These are phyloP conservation scores for Daboia siamensis DNA, from an alignment of 2,113 vertebrate genomes.

Conservation along the genomic window DNA sequence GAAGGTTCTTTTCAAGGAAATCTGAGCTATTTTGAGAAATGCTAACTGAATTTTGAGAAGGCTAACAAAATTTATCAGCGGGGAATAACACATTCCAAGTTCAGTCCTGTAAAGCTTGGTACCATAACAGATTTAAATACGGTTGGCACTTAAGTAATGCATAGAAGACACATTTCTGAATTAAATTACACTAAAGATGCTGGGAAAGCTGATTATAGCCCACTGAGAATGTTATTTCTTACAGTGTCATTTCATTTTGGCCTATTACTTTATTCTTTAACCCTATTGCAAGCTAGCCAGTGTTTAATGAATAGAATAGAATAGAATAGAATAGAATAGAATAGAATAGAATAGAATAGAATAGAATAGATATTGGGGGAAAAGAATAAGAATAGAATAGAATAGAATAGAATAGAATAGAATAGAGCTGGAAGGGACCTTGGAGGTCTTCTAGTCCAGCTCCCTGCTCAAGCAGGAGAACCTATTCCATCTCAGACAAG, in stretches of 20 bases:
- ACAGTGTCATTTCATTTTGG: not conserved
- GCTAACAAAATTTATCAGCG: not conserved
- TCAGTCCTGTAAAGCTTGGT: not conserved
- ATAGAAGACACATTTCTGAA: slow-evolving; percentile 6
- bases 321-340: too few species aligned
- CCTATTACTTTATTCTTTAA: slow-evolving; percentile 15
- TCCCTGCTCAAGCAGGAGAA: too few species aligned
- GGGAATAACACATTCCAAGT: not conserved
- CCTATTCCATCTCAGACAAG: too few species aligned
- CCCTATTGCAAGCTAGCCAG: slow-evolving; percentile 7
- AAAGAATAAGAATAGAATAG: too few species aligned
- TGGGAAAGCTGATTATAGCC: not conserved
- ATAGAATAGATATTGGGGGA: too few species aligned
- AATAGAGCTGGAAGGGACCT: too few species aligned
- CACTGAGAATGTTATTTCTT: not conserved
- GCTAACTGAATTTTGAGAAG: not conserved
- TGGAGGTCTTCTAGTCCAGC: too few species aligned
- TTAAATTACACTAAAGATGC: slow-evolving; percentile 10
- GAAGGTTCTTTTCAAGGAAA: not conserved
- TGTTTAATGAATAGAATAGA: not conserved
- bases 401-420: too few species aligned
- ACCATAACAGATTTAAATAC: not conserved
- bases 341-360: too few species aligned
- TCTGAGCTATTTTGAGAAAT: not conserved
- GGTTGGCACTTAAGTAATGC: slow-evolving; percentile 7